Base-by-base conservation (phyloP, 2,113 vertebrate genomes). In the crab-eating macaque (Macaca fascicularis) region DNA sequence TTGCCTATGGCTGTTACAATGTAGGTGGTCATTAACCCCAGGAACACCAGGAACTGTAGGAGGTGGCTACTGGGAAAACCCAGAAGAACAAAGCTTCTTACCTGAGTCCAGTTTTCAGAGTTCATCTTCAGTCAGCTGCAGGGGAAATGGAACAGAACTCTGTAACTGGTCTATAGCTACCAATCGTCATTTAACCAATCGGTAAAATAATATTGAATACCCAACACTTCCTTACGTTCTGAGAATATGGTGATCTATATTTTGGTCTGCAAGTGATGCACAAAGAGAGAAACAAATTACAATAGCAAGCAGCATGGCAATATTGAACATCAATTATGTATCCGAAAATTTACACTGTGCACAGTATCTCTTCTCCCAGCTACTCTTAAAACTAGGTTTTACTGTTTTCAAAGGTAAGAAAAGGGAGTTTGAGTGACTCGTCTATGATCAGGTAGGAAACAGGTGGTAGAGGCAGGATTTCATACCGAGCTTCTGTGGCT, bases 31-130 rank as follows among this genome's bases (percentile, higher is more conserved):
- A 89, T 38, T 70, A 89, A 93, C 35, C 94, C 70, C 43, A 86
- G 79, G 59, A 97, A 96, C 64, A 97, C 4, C 4, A 70, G 40
- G 8, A 88, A 30, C 35, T 79, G 59, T 13, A 98, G 79, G 35
- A 64, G 76, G 9, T 76, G 72, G 50, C 64, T 85, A 6, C 89
- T 97, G 48, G 89, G 87, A 61, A 98, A 97, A 20, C 95, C 88
- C 78, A 98, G 78, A 35, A 97, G 96, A 59, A 97, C 72, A 95
- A 97, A 97, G 17, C 70, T 61, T 59, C 69, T 95, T 16, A 83
- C 25, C 43, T 59, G 74, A 55, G 75, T 90, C 89, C 40, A 75
- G 84, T 96, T 97, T 45, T 72, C 75, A 61, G 64, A 38, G 35
- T 45, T 93, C 94, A 96, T 97, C 38, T 52, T 6, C 40, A 38